A percentile compares a stretch with the other conserved stretches of the same genome.
Conservation (phyloP, 2,888 invertebrate species). For the Drosophila phalerata region DNA sequence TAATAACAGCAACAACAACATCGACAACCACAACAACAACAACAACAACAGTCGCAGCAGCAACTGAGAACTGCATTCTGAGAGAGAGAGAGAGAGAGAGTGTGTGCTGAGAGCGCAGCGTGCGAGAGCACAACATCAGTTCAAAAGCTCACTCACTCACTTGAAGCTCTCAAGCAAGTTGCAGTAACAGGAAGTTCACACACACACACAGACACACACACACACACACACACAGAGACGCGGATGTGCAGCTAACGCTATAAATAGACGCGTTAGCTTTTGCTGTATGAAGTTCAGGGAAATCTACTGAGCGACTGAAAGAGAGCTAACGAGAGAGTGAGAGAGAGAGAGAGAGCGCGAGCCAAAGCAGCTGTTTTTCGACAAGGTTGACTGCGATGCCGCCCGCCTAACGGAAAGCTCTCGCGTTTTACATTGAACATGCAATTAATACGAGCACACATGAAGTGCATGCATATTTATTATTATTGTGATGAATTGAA, state of each 20-base stretch:
- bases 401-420: conserved; percentile 74
- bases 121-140: conserved; percentile 31
- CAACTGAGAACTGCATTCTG: conserved; percentile 69
- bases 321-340: conserved; percentile 8
- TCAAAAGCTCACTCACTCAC: conserved; percentile 53
- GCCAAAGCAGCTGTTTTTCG: conserved; percentile 61
- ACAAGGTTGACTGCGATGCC: conserved; percentile 66
- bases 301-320: conserved; percentile 69
- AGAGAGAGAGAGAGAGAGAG: conserved; percentile 60
- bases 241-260: conserved; percentile 69
- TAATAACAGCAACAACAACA: conserved; percentile 82
- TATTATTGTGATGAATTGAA: conserved; percentile 24
- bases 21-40: conserved; percentile 68
- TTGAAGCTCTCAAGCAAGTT: conserved; percentile 37
- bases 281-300: conserved; percentile 84
- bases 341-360: conserved; percentile 1
- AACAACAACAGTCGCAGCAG: conserved; percentile 63
- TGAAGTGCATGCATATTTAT: conserved; percentile 31
- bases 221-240: conserved; percentile 23
- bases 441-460: conserved; percentile 61
- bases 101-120: conserved; percentile 32
- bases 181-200: conserved; percentile 74
- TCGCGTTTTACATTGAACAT: conserved; percentile 67
- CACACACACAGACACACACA: conserved; percentile 12
- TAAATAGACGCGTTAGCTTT: conserved; percentile 76